Conservation (phyloP, 2,113 vertebrate genomes). For the Meles meles region DNA sequence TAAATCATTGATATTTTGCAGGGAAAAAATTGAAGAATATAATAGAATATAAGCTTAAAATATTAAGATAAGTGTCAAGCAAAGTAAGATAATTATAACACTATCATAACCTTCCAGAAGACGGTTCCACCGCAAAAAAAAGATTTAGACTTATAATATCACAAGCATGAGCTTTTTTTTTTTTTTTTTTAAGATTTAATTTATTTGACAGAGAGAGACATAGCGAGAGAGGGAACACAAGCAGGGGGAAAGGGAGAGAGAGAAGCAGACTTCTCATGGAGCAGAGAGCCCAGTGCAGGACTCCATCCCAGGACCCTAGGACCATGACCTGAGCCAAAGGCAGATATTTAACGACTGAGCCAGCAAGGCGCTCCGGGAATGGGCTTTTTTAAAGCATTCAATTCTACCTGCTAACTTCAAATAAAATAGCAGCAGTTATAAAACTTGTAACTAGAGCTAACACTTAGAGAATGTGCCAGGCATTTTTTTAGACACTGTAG, state of each 20-base stretch:
- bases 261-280: too few species aligned
- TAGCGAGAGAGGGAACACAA: too few species aligned
- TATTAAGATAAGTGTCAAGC: not conserved
- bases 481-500: not conserved
- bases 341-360: too few species aligned
- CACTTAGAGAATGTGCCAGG: not conserved
- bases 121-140: not conserved
- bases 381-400: not conserved
- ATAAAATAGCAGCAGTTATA: not conserved
- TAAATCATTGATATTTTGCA: not conserved
- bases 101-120: not conserved
- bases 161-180: not conserved
- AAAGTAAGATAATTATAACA: not conserved
- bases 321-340: too few species aligned
- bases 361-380: too few species aligned
- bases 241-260: too few species aligned
- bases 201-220: too few species aligned
- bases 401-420: slow-evolving; percentile 9
- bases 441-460: not conserved
- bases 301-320: too few species aligned
- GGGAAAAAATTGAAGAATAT: not conserved
- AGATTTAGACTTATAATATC: not conserved
- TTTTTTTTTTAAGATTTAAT: not conserved
- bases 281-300: too few species aligned
- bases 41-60: not conserved